Percentiles rank a stretch among this genome's conserved stretches.
Conservation (phyloP, 2,888 invertebrate species). For the Lepidochrysops patricia region DNA sequence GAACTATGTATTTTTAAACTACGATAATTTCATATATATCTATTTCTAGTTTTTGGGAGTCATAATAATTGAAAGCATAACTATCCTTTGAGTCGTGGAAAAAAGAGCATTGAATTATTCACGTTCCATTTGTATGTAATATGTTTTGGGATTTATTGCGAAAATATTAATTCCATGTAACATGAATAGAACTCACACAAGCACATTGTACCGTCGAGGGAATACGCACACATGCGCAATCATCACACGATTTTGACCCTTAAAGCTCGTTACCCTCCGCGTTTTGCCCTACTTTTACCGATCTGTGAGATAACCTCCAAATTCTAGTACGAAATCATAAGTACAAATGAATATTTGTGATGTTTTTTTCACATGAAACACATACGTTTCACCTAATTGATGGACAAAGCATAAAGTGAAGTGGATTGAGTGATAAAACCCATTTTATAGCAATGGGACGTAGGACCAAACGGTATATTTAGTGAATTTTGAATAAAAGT, state of each 20-base stretch:
- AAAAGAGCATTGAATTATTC: neutral
- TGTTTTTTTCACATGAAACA: neutral
- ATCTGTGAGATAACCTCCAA: slow-evolving; percentile 67
- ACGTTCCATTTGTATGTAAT: neutral
- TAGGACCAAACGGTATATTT: neutral
- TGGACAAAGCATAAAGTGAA: neutral
- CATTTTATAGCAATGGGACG: neutral
- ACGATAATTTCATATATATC: too few relatives aligned
- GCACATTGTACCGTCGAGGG: slow-evolving; percentile 26
- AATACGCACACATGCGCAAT: slow-evolving; percentile 37
- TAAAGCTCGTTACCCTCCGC: slow-evolving; percentile 41
- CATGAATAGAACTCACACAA: slow-evolving; percentile 30
- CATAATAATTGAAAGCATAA: too few relatives aligned
- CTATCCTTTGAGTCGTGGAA: neutral
- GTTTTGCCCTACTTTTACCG: slow-evolving; percentile 62
- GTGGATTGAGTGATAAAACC: neutral
- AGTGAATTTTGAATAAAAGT: slow-evolving; percentile 4
- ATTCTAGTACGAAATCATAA: slow-evolving; percentile 43
- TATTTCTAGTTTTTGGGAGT: too few relatives aligned
- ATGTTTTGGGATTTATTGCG: neutral
- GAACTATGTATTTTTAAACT: too few relatives aligned
- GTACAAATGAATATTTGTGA: neutral
- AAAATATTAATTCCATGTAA: neutral
- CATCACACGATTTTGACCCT: slow-evolving; percentile 47
- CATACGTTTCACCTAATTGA: neutral